phyloP scores from a whole-genome alignment of 2,888 invertebrate genomes.

The Rhagonycha lutea region DNA sequence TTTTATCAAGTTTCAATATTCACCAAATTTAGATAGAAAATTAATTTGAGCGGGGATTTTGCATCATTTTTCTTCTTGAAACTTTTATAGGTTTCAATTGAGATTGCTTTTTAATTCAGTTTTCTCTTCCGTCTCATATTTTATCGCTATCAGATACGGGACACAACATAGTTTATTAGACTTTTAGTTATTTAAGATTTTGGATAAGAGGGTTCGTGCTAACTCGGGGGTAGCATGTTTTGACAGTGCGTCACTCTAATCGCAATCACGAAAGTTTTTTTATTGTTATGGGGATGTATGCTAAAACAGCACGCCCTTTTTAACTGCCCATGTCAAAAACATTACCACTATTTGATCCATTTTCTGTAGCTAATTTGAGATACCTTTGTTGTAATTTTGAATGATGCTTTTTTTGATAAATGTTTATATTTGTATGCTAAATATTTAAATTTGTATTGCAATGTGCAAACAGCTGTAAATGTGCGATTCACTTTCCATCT shows the following conservation, averaged over 20 bases:
- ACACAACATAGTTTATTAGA: slow-evolving; percentile 37
- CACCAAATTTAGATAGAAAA: not conserved
- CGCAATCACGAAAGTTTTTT: slow-evolving; percentile 43
- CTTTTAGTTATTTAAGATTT: slow-evolving; percentile 42
- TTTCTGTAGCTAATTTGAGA: not conserved
- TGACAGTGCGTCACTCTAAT: slow-evolving; percentile 48
- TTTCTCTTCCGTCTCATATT: slow-evolving; percentile 42
- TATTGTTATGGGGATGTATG: slow-evolving; percentile 30
- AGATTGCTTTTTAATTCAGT: slow-evolving; percentile 45
- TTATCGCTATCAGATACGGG: slow-evolving; percentile 37
- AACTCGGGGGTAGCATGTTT: slow-evolving; percentile 39
- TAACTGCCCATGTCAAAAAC: not conserved
- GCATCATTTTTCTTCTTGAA: slow-evolving; percentile 11
- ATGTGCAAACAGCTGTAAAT: slow-evolving; percentile 29
- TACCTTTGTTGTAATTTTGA: not conserved
- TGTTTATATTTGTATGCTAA: slow-evolving; percentile 12
- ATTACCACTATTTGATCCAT: not conserved
- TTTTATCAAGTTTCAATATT: not conserved
- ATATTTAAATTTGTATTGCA: slow-evolving; percentile 27
- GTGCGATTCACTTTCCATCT: slow-evolving; percentile 31
- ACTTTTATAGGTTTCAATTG: slow-evolving; percentile 14
- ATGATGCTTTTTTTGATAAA: not conserved
- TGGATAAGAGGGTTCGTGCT: slow-evolving; percentile 36
- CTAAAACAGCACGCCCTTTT: slow-evolving; percentile 27
- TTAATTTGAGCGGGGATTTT: not conserved